phyloP scores from a whole-genome alignment of 1,140 invertebrate genomes.

The Drosophila rhopaloa region DNA sequence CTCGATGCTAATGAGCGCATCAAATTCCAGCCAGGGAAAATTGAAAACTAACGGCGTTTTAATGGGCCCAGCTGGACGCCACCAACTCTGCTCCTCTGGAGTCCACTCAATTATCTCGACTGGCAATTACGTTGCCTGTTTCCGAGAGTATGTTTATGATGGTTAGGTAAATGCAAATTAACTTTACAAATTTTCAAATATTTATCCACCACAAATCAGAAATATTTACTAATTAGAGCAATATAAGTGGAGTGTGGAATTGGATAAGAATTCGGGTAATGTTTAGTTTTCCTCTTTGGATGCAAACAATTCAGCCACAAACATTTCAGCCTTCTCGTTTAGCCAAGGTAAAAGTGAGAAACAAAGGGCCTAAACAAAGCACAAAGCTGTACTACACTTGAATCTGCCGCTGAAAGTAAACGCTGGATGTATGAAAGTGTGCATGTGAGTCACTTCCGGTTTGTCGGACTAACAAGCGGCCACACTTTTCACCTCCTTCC shows the following conservation, averaged over 20 bases:
- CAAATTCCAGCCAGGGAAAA: conserved; percentile 49
- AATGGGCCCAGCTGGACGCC: conserved; percentile 47
- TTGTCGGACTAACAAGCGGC: conserved; percentile 61
- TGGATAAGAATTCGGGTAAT: not conserved
- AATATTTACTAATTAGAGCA: conserved; percentile 32
- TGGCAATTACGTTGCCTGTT: conserved; percentile 25
- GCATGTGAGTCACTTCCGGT: conserved; percentile 55
- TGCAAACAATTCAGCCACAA: conserved; percentile 7
- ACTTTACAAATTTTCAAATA: conserved; percentile 19
- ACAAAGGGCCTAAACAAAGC: conserved; percentile 35
- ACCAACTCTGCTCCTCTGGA: not conserved
- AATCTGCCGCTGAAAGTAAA: conserved; percentile 18
- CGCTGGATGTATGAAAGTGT: not conserved
- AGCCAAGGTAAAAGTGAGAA: conserved; percentile 27
- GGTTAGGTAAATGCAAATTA: not conserved
- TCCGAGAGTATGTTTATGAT: conserved; percentile 1
- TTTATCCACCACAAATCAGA: conserved; percentile 18
- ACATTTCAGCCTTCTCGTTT: conserved; percentile 20
- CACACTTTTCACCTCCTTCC: not conserved
- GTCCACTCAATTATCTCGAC: conserved; percentile 25
- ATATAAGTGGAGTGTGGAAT: not conserved
- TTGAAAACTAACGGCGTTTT: conserved; percentile 72
- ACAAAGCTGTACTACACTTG: conserved; percentile 44
- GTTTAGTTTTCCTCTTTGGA: not conserved
- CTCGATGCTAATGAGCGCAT: conserved; percentile 66